Evolutionary conservation across 1,140 invertebrate species (phyloP), one percentile per base, ranked within the genome.

Genomic region (Heliconius nattereri): DNA sequence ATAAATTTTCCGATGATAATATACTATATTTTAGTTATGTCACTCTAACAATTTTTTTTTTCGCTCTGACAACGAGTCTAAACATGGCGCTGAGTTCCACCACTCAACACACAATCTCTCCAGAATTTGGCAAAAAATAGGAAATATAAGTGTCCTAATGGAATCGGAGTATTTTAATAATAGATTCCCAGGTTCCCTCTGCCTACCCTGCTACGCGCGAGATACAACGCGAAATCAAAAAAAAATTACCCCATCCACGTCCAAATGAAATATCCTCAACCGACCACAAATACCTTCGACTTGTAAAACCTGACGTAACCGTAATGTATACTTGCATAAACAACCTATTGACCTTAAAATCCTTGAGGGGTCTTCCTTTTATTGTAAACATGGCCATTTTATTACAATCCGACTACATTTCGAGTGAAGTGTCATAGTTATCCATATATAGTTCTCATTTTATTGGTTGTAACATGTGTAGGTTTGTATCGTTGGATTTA

Each of bases 301-400:
- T 66, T 66, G 23, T 66, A 29, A 60, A 66, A 66, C 60, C 60
- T 26, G 60, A 66, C 26, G 26, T 29, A 66, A 16, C 60, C 60
- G 26, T 29, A 66, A 66, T 20, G 49, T 19, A 52, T 57, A 57
- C 54, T 20, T 57, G 54, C 60, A 29, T 60, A 60, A 23, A 66
- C 60, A 66, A 13, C 23, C 26, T 29, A 29, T 66, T 66, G 26
- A 66, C 60, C 60, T 66, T 23, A n/a, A 66, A 29, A 66, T 16
- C 60, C n/a, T 66, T 9, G 60, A 66, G 26, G 23, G 60, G 60
- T 66, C 60, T 66, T 66, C 60, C 26, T 66, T 66, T 66, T 66
- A 29, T 66, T 66, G 23, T 66, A 66, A 66, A 66, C 13, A 66
- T 11, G 60, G 13, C 9, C 3, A 26, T 66, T 66, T 66, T 66